Evolutionary conservation across 2,113 vertebrate genomes (phyloP).

Genomic region (Leucopsar rothschildi): DNA sequence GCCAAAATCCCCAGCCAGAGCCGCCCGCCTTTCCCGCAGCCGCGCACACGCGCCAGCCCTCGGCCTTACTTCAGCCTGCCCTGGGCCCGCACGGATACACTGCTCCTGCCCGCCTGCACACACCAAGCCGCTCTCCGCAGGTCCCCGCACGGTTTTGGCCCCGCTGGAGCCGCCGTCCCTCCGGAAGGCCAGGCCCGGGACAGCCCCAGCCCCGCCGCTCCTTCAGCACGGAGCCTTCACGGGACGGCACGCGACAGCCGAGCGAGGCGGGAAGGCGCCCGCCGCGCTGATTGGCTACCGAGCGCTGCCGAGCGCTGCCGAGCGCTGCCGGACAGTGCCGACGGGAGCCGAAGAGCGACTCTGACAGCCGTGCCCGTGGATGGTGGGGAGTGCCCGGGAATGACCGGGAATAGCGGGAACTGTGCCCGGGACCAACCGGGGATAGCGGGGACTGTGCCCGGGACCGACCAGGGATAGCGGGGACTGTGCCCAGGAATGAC

Average conservation of each 20-base stretch:
- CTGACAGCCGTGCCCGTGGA: too few species aligned
- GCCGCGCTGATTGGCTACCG: not conserved
- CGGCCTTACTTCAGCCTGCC: not conserved
- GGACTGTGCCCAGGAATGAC: too few species aligned
- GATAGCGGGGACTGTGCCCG: too few species aligned
- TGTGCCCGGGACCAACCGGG: too few species aligned
- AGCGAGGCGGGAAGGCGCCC: not conserved
- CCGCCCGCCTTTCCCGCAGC: fast-evolving
- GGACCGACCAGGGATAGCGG: too few species aligned
- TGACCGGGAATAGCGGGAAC: too few species aligned
- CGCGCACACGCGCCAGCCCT: not conserved
- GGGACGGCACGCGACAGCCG: not conserved
- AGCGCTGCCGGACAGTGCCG: not conserved
- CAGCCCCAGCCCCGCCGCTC: fast-evolving
- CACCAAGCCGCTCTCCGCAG: fast-evolving
- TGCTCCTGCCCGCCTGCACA: fast-evolving
- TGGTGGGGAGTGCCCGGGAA: too few species aligned
- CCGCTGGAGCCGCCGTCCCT: too few species aligned
- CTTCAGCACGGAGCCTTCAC: not conserved
- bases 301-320: not conserved
- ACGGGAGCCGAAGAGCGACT: not conserved
- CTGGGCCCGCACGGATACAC: fast-evolving
- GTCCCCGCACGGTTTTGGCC: fast-evolving
- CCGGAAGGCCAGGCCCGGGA: too few species aligned
- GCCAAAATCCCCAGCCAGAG: fast-evolving